Evolutionary conservation across 2,888 invertebrate genomes (phyloP), one percentile per base, ranked within the genome.

Genomic region (Caenorhabditis imperialis): DNA sequence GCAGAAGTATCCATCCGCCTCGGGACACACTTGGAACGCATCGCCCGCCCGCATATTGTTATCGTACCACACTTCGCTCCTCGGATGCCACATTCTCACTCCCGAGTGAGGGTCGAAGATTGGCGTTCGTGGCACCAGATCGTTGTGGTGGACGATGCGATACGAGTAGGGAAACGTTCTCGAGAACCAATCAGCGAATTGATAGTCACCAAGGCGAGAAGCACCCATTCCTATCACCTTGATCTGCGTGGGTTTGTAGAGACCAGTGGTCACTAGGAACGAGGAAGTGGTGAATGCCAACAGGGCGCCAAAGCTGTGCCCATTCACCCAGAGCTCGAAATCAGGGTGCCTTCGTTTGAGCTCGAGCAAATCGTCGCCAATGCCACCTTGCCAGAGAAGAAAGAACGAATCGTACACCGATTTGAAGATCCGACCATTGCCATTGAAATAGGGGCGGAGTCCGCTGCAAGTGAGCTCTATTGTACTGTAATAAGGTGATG

Each of bases 1-100:
- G 20, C 72, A 72, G 37, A 53, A 65, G 6, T 30, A 4, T 6
- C 63, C 63, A 30, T 72, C 72, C 5, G 72, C 57, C 53, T 72
- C 72, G 1, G 23, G 38, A 16, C 73, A 73, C 8, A 73, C 44
- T 7, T 51, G n/a, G 30, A 48, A 73, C 10, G 37, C 20, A 27
- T 65, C 60, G 1, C 48, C 48, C 6, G 23, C 7, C 5, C 18
- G 40, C 73, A 73, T 73, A 44, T 60, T 27, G 44, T 73, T 73
- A 16, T 73, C 50, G n/a, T n/a, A 48, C 62, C 62, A 62, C 16
- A 62, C 62, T 62, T 62, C 62, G 45, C 53, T 62, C 53, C 53
- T 53, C 7, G 62, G 62, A 7, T 30, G 37, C 25, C 45, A 62
- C 25, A 62, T 7, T 1, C 44, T 54, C 18, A 48, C 33, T 20